These are phyloP conservation scores for Xestia c-nigrum DNA, from an alignment of 2,888 invertebrate genomes.

Conservation along the genomic window DNA sequence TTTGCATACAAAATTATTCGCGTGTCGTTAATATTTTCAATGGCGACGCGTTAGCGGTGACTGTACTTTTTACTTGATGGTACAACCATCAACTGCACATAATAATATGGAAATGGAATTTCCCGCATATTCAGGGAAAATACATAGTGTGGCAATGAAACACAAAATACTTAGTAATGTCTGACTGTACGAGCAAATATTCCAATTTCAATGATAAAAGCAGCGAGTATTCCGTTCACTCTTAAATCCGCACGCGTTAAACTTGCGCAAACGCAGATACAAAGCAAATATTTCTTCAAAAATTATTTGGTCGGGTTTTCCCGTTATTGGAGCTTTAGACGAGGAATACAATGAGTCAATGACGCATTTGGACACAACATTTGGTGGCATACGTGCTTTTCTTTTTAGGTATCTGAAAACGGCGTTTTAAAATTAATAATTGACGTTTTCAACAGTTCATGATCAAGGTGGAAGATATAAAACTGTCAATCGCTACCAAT, in stretches of 20 bases:
- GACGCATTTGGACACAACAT: constrained; percentile 14
- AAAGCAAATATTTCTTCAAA: constrained; percentile 31
- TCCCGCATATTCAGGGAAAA: constrained; percentile 19
- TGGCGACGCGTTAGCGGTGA: background rate
- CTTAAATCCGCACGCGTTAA: background rate
- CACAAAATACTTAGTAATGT: constrained; percentile 6
- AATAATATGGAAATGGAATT: constrained; percentile 5
- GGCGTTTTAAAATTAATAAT: constrained; percentile 10
- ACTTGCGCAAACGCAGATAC: constrained; percentile 18
- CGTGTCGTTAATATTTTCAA: background rate
- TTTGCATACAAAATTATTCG: background rate
- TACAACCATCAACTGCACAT: too few relatives aligned
- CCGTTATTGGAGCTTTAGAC: constrained; percentile 16
- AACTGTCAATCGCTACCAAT: background rate
- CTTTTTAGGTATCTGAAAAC: background rate
- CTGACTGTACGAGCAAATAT: constrained; percentile 25
- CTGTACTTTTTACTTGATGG: constrained; percentile 15
- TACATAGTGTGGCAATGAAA: constrained; percentile 16
- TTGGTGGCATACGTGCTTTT: constrained; percentile 5
- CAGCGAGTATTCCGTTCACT: background rate
- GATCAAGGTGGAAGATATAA: constrained; percentile 18
- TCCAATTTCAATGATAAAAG: constrained; percentile 25
- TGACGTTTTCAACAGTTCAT: constrained; percentile 13
- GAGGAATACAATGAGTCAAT: constrained; percentile 7
- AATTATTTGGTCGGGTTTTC: constrained; percentile 22